Base-by-base conservation (phyloP, 2,797 vertebrate species). In the Crypturellus tataupa region DNA sequence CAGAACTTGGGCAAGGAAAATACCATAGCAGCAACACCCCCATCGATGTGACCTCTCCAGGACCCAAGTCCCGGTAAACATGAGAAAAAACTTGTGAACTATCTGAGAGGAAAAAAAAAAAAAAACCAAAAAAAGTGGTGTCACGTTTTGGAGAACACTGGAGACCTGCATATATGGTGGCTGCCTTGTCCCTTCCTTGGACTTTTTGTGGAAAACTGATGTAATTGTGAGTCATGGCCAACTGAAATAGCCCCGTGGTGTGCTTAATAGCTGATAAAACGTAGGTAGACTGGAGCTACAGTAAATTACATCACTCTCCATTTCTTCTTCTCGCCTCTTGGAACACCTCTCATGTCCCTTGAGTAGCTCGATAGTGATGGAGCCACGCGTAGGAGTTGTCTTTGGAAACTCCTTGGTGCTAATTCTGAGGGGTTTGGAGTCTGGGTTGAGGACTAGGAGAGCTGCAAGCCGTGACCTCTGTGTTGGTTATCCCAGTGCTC, bases 191-290 rank as follows among this genome's bases (percentile, higher is more conserved):
- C 44, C 65, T 55, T 89, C 49, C 47, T 49, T 70, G 67, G 18
- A 0, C 0, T 46, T 53, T 44, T 21, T 8, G 9, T 18, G 18
- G 67, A 69, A 80, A 75, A 16, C 14, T n/a, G 19, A 0, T 11
- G n/a, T 2, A n/a, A 56, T 76, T 53, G 40, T 33, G 80, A 72
- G 60, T 84, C 47, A 49, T 0, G 1, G 59, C 25, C 69, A 29
- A 37, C 55, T 68, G 37, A 68, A 72, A 25, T 49, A 33, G 25
- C 49, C 24, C 31, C 9, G 1, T 64, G 9, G 3, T 53, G 68
- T 56, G 62, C 77, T 81, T 69, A 10, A 9, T 8, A 42, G 53
- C 17, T 51, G 64, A 31, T 64, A 49, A 64, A 69, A 80, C 35
- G 33, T 16, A 40, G 55, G 42, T 27, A 21, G 40, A 20, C 12